Base-by-base conservation (phyloP, 2,113 vertebrate genomes). In the Agelaius tricolor region DNA sequence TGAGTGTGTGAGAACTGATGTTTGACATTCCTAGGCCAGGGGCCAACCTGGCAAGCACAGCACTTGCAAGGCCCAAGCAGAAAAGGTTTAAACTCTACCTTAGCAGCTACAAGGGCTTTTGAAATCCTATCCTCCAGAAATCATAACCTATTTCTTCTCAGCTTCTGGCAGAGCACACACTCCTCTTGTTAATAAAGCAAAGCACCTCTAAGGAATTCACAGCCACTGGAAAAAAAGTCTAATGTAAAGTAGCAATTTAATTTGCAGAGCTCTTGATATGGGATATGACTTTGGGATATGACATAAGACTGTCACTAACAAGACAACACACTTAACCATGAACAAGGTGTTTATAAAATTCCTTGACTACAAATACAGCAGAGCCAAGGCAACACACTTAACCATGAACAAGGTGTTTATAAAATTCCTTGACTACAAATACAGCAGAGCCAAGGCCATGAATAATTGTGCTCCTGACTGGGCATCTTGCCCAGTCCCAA, bases 201-300 rank as follows among this genome's bases (percentile, higher is more conserved):
- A 88, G 33, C 59, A 71, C 43, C 90, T 80, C 79, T 22, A 72
- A 92, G 90, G 86, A 93, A 94, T 92, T 89, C 39, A 46, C 72
- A 84, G 39, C 30, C 68, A 67, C 23, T 66, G 68, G 55, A 69
- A 22, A 55, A 90, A 80, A 73, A 37, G n/a, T 69, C 61, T 73
- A 28, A 67, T 12, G 6, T 46, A 52, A 79, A 84, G 27, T 22
- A 93, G 27, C 7, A 62, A 74, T 66, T 92, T 83, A 58, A 62
- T 77, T 83, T 84, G 35, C n/a, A 74, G 46, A 89, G 43, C 44
- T 74, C 24, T 44, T 37, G 7, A 41, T 39, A 61, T 37, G 37
- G 37, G 37, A 37, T 37, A 37, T 37, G 37, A n/a, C 43, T 80
- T 58, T 54, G 59, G n/a, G 39, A 54, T 66, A 47, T 1, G 23